Evolutionary conservation across 1,140 invertebrate genomes (phyloP).

Genomic region (Aphaenogaster floridana): DNA sequence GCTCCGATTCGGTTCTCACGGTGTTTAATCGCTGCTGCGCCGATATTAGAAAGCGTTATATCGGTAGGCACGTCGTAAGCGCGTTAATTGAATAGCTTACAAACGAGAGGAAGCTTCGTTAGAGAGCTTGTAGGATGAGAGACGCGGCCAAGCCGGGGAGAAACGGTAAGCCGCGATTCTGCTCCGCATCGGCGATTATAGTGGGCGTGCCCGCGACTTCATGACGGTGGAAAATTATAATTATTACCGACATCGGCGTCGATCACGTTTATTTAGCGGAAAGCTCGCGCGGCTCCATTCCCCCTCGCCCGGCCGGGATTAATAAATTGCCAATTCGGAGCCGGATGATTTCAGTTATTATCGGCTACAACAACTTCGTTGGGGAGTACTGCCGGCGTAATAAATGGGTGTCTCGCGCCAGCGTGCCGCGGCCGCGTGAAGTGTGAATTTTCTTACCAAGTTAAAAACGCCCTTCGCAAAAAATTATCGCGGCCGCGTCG

Average conservation of each 20-base stretch:
- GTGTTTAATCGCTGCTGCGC: constrained; percentile 10
- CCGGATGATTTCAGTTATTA: constrained; percentile 71
- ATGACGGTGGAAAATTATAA: constrained; percentile 72
- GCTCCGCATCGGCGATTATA: constrained; percentile 66
- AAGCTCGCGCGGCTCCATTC: constrained; percentile 54
- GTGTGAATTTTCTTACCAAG: constrained; percentile 48
- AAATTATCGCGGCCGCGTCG: constrained; percentile 52
- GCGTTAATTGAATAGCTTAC: constrained; percentile 65
- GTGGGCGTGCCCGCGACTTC: constrained; percentile 68
- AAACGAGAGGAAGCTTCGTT: constrained; percentile 46
- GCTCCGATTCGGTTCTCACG: constrained; percentile 50
- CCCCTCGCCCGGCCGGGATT: constrained; percentile 36
- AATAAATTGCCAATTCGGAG: constrained; percentile 71
- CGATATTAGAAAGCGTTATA: constrained; percentile 51
- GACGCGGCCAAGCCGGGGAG: constrained; percentile 1
- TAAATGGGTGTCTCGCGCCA: constrained; percentile 56
- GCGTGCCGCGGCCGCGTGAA: constrained; percentile 47
- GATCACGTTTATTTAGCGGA: constrained; percentile 67
- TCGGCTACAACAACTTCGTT: constrained; percentile 58
- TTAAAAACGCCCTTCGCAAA: constrained; percentile 43
- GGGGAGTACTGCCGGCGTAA: constrained; percentile 52
- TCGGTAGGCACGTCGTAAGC: constrained; percentile 43
- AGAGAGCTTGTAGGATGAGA: constrained; percentile 51
- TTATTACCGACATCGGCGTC: constrained; percentile 71
- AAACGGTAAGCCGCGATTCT: constrained; percentile 63